Conservation (phyloP, 2,113 vertebrate genomes). For the Pteropus alecto region DNA sequence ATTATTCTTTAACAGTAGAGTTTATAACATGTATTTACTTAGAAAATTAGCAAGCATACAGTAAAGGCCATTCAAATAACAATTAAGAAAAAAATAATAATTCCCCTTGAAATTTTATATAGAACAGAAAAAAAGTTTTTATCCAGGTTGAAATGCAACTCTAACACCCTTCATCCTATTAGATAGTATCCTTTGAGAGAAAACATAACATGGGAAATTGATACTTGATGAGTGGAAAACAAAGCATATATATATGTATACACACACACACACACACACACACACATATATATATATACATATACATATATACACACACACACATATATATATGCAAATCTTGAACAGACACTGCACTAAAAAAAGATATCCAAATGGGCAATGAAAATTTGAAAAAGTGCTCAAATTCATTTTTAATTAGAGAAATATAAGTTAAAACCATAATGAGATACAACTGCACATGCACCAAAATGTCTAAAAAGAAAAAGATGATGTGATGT, state of each 20-base stretch:
- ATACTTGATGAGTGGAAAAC: neutral
- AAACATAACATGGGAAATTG: neutral
- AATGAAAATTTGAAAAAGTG: neutral
- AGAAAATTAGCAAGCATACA: neutral
- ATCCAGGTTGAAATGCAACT: neutral
- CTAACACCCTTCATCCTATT: neutral
- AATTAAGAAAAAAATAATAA: neutral
- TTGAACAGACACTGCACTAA: neutral
- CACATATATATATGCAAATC: neutral
- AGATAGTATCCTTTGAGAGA: neutral
- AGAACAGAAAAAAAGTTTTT: neutral
- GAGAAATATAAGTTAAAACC: neutral
- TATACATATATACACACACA: too few relatives aligned
- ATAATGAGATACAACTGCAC: neutral
- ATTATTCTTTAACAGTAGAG: neutral
- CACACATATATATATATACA: too few relatives aligned
- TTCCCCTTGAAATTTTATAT: neutral
- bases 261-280: too few relatives aligned
- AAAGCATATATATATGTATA: neutral
- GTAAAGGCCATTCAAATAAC: neutral
- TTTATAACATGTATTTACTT: neutral
- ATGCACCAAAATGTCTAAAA: neutral
- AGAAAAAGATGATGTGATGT: neutral
- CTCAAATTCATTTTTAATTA: neutral
- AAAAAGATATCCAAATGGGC: neutral